These are phyloP conservation scores for Phthorimaea operculella DNA, from an alignment of 1,140 invertebrate species.

Conservation along the genomic window DNA sequence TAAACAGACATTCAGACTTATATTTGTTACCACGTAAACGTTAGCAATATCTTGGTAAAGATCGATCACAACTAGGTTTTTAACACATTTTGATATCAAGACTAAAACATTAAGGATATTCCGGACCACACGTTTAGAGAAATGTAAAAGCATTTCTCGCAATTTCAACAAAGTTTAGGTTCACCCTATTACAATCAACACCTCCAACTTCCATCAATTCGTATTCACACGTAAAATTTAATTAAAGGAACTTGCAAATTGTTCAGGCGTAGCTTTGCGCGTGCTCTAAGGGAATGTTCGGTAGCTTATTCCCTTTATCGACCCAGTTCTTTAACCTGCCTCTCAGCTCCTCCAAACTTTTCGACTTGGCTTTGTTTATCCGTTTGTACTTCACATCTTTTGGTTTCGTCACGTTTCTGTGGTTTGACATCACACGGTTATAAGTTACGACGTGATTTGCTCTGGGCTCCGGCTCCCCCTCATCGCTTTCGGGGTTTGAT, in stretches of 20 bases:
- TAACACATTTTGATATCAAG: too few species aligned
- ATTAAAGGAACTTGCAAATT: constrained; percentile 28
- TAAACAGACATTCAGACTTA: too few species aligned
- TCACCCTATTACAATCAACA: neutral
- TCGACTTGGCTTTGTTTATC: constrained; percentile 90
- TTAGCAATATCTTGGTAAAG: too few species aligned
- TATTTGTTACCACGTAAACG: too few species aligned
- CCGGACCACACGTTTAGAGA: neutral
- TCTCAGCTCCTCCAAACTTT: constrained; percentile 85
- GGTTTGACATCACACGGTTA: constrained; percentile 90
- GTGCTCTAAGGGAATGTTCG: constrained; percentile 61
- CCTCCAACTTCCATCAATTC: neutral
- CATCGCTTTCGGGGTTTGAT: constrained; percentile 51
- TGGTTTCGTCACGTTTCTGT: constrained; percentile 88
- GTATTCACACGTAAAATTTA: constrained; percentile 14
- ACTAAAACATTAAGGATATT: too few species aligned
- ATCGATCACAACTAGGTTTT: too few species aligned
- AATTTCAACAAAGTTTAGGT: neutral
- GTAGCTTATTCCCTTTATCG: constrained; percentile 77
- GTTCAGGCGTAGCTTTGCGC: constrained; percentile 63
- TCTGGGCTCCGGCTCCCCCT: constrained; percentile 46
- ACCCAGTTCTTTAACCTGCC: constrained; percentile 86
- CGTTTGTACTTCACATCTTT: constrained; percentile 92
- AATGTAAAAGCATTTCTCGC: neutral
- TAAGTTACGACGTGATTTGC: constrained; percentile 78